phyloP scores from a whole-genome alignment of 2,888 invertebrate genomes.

The Yponomeuta malinellus region DNA sequence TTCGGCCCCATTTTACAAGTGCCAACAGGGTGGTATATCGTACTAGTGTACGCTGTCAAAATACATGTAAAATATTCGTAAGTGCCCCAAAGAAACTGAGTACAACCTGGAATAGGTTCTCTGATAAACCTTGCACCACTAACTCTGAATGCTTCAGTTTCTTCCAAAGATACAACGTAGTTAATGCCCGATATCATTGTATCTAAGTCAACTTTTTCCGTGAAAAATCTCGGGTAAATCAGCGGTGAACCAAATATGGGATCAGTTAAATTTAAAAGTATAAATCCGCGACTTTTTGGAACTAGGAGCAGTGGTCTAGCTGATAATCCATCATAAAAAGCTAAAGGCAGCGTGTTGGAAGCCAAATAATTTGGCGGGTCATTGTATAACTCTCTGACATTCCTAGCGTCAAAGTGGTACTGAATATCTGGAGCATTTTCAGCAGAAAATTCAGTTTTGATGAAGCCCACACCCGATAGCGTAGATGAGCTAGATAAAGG shows the following conservation, averaged over 20 bases:
- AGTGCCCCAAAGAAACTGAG: conserved; percentile 71
- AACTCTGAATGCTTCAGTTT: conserved; percentile 74
- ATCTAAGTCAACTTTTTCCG: conserved; percentile 77
- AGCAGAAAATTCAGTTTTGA: conserved; percentile 68
- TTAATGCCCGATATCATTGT: conserved; percentile 77
- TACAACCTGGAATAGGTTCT: conserved; percentile 76
- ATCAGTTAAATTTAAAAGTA: conserved; percentile 79
- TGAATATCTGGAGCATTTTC: conserved; percentile 79
- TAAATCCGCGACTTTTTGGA: conserved; percentile 78
- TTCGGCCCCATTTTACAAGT: conserved; percentile 83
- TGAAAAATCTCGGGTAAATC: conserved; percentile 82
- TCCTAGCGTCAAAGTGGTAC: conserved; percentile 77
- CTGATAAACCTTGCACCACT: conserved; percentile 74
- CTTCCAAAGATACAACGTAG: conserved; percentile 74
- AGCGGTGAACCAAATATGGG: conserved; percentile 83
- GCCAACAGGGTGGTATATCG: conserved; percentile 82
- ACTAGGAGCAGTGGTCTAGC: conserved; percentile 77
- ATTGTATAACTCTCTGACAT: conserved; percentile 72
- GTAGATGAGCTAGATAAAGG: conserved; percentile 74
- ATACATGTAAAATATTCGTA: conserved; percentile 81
- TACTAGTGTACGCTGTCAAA: conserved; percentile 79
- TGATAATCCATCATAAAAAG: conserved; percentile 78
- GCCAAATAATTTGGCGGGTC: conserved; percentile 73
- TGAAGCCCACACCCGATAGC: conserved; percentile 76
- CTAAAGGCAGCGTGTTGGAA: conserved; percentile 68